Percentiles rank a stretch among this genome's conserved stretches.
Conservation (phyloP, 2,888 invertebrate species). For the Volucella bombylans region DNA sequence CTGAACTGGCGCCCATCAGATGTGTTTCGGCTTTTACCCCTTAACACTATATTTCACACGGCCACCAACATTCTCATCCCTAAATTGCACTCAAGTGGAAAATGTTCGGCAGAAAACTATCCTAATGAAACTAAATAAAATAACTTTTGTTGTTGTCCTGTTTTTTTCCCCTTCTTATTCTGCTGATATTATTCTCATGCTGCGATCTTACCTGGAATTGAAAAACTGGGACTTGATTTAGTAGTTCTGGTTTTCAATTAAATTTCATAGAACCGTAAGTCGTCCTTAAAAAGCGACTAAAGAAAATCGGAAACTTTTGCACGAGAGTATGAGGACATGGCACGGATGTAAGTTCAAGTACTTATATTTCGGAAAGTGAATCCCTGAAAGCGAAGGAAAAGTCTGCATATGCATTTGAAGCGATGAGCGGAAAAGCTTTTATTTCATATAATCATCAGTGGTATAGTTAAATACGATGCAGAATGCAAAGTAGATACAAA, state of each 20-base stretch:
- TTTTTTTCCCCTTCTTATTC: neutral
- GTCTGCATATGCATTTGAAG: conserved; percentile 51
- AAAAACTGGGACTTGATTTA: neutral
- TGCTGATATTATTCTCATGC: no score
- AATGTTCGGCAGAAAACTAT: conserved; percentile 48
- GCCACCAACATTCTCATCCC: neutral
- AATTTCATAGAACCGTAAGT: conserved; percentile 36
- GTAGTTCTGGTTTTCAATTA: conserved; percentile 47
- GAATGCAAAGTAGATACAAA: conserved; percentile 3
- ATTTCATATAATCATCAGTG: neutral
- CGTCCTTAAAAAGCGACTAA: conserved; percentile 36
- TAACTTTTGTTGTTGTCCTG: conserved; percentile 14
- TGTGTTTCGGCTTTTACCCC: neutral
- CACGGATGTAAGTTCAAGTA: neutral
- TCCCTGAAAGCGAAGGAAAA: conserved; percentile 20
- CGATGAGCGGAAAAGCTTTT: conserved; percentile 45
- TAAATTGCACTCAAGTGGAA: conserved; percentile 17
- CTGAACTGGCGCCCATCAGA: neutral
- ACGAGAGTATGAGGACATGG: conserved; percentile 15
- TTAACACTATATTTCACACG: neutral
- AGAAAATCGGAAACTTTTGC: conserved; percentile 39
- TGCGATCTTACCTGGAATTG: conserved; percentile 25
- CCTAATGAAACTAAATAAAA: conserved; percentile 39
- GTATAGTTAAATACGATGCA: conserved; percentile 30
- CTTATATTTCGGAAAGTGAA: neutral